Base-by-base conservation (phyloP, 2,888 invertebrate species). In the Ganaspis brasiliensis region DNA sequence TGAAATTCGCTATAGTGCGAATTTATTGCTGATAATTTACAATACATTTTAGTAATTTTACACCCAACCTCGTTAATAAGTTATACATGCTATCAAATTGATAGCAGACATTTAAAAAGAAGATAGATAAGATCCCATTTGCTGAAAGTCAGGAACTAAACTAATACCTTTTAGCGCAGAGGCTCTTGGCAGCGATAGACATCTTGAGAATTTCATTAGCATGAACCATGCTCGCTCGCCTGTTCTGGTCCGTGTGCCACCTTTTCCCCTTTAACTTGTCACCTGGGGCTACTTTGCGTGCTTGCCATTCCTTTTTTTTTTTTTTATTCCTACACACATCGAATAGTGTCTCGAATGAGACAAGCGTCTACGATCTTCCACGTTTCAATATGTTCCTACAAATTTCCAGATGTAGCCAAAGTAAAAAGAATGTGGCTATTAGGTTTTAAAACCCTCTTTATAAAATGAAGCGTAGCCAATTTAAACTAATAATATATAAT, bases 141-240 rank as follows among this genome's bases (percentile, higher is more conserved):
- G 83, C 82, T 83, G 80, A 78, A 79, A 84, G 84, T 79, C 72
- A 80, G 81, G 78, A 79, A 79, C 77, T 81, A 82, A 80, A 80
- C 84, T 84, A 82, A 83, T 83, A 82, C 80, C 80, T 70, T 45
- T 31, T 78, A 71, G 81, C 81, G 82, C 83, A 79, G 83, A 83
- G 57, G 57, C 26, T 57, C 57, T 57, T 57, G 24, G 26, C 57
- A 26, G 6, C 14, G 85, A 86, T 86, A 84, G 80, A 82, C 82
- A 86, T 86, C 86, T 86, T 86, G 86, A 86, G 86, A 86, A 86
- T 86, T 86, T 86, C 86, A 86, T 86, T 86, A 86, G 86, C 86
- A 86, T 86, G 84, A 84, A 84, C 78, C 81, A 49, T 16, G n/a
- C 45, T 37, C 49, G n/a, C 16, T 37, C 12, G n/a, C 56, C 35